phyloP scores from a whole-genome alignment of 2,888 invertebrate species.

The Imbricaverruca yamaguchii region DNA sequence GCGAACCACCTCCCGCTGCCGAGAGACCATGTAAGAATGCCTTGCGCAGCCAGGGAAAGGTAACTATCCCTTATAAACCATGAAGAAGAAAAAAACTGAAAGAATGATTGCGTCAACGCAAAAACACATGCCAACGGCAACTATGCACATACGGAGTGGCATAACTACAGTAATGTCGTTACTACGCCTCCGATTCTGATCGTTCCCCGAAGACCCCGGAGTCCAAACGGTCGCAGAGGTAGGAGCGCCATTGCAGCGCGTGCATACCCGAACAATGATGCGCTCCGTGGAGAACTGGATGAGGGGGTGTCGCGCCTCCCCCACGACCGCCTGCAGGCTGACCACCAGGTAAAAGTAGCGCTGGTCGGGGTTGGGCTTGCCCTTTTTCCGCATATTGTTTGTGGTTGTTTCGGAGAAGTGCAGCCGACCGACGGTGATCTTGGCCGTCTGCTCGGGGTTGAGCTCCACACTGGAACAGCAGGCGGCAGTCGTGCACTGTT shows the following conservation, averaged over 20 bases:
- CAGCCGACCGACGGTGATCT: conserved; percentile 88
- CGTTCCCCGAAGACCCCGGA: too few species aligned
- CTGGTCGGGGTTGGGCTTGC: conserved; percentile 97
- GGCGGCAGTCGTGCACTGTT: not conserved
- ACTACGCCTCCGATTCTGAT: too few species aligned
- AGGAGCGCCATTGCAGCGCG: not conserved
- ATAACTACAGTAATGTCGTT: too few species aligned
- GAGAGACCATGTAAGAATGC: too few species aligned
- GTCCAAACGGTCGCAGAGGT: too few species aligned
- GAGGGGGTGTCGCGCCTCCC: conserved; percentile 68
- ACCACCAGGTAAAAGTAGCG: conserved; percentile 93
- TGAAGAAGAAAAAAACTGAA: too few species aligned
- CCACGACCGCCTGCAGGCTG: conserved; percentile 79
- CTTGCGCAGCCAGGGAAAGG: too few species aligned
- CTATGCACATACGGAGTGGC: too few species aligned
- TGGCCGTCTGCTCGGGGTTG: conserved; percentile 76
- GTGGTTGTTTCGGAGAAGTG: conserved; percentile 98
- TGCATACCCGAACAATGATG: conserved; percentile 87
- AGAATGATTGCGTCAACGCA: too few species aligned
- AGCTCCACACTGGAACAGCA: conserved; percentile 64
- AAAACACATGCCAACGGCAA: too few species aligned
- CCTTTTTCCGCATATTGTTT: conserved; percentile 98
- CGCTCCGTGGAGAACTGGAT: conserved; percentile 87
- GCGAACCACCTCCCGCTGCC: too few species aligned
- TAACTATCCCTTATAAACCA: too few species aligned